A percentile compares a stretch with the other conserved stretches of the same genome.
phyloP scores from a whole-genome alignment of 1,140 invertebrate genomes.

The Drosophila neocordata region DNA sequence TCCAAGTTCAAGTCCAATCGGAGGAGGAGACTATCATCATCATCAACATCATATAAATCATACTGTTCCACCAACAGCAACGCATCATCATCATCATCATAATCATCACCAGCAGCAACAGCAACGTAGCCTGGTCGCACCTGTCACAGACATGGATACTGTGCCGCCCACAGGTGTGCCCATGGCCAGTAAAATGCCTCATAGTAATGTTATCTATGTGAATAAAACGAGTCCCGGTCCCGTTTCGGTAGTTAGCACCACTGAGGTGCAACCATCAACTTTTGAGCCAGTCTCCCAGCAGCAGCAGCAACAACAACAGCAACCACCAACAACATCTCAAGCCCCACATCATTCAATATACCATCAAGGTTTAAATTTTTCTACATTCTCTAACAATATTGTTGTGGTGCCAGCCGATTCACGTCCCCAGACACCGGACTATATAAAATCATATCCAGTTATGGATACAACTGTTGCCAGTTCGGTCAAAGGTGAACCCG shows the following conservation, averaged over 20 bases:
- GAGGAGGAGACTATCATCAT: neutral
- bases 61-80: slow-evolving; percentile 12
- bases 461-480: slow-evolving; percentile 85
- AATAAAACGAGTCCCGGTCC: slow-evolving; percentile 62
- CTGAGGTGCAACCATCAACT: slow-evolving; percentile 28
- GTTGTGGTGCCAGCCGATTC: slow-evolving; percentile 72
- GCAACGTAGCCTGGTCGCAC: slow-evolving; percentile 58
- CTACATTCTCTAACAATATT: slow-evolving; percentile 44
- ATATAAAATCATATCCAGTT: slow-evolving; percentile 83
- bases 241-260: slow-evolving; percentile 61
- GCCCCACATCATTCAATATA: slow-evolving; percentile 8
- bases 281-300: slow-evolving; percentile 37
- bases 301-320: slow-evolving; percentile 29
- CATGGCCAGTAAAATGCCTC: slow-evolving; percentile 65
- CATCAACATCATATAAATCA: neutral
- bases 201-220: slow-evolving; percentile 76
- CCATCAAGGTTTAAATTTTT: slow-evolving; percentile 12
- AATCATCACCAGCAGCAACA: slow-evolving; percentile 12
- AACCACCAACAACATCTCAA: slow-evolving; percentile 36
- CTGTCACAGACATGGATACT: slow-evolving; percentile 81
- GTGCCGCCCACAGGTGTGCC: slow-evolving; percentile 73
- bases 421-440: slow-evolving; percentile 79
- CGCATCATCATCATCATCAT: slow-evolving; percentile 8
- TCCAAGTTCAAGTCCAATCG: neutral
- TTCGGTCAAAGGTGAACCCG: slow-evolving; percentile 85